Evolutionary conservation across 2,113 vertebrate species (phyloP), one percentile per base, ranked within the genome.

Genomic region (Mastomys coucha): DNA sequence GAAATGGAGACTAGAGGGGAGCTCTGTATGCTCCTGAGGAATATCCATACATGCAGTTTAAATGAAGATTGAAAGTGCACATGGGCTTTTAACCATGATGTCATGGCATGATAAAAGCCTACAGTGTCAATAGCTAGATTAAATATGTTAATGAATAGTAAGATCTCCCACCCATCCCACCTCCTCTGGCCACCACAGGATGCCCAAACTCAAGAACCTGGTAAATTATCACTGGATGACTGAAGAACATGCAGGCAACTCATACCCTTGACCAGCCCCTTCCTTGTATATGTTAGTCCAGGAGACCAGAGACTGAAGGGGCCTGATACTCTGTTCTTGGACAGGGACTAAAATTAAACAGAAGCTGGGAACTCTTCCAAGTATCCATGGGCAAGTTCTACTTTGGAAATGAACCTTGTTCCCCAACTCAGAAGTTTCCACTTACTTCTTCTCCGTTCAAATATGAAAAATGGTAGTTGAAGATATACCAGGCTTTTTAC

Each of bases 241-340:
- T 10, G 11, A 84, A 19, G 3, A 33, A 5, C 49, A 39, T 17
- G 10, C 2, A 19, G 39, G 26, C 9, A 36, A 8, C 5, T 33
- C 1, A 0, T 11, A 3, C 17, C 16, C 72, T 51, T 1, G 11
- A 9, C 7, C 11, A 17, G 45, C 0, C 13, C 5, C 51, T 58
- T 16, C 8, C 49, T 31, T 4, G 0, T 3, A 19, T 12, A n/a
- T 14, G 42, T 20, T 1, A 4, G 12, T 77, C 49, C 28, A 4
- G 22, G 3, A 31, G 13, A 36, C 36, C 14, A 51, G n/a, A 89
- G 13, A 22, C 39, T 11, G 19, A 28, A 49, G 11, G 2, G 9
- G 26, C 10, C 28, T 1, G 3, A 39, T 60, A 20, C 33, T 36
- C 42, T 28, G 26, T 17, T 42, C 2, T 6, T 31, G 8, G 0